Conservation (phyloP, 2,797 vertebrate genomes). For the Paratrypauchen microcephalus region DNA sequence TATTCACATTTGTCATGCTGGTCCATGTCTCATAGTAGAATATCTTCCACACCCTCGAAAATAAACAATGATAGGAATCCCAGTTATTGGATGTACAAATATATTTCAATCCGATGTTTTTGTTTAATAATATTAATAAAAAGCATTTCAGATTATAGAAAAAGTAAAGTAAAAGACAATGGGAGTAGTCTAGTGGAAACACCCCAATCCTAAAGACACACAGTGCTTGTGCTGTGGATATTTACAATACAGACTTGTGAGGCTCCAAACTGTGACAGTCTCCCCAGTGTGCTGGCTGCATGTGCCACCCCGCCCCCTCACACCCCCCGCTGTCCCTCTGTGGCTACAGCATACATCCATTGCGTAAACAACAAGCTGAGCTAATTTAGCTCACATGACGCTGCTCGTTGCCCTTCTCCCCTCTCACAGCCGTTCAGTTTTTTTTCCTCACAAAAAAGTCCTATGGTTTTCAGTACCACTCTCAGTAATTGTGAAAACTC, state of each 20-base stretch:
- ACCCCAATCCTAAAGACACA: slow-evolving; percentile 15
- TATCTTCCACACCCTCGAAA: neutral
- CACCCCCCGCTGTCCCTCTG: slow-evolving; percentile 51
- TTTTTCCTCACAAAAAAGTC: slow-evolving; percentile 25
- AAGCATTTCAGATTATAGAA: neutral
- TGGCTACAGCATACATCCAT: slow-evolving; percentile 58
- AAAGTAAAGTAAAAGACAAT: neutral
- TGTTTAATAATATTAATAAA: neutral
- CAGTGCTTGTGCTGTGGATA: slow-evolving; percentile 20
- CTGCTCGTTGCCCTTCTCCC: slow-evolving; percentile 16
- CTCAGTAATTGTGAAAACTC: slow-evolving; percentile 36
- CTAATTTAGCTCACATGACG: slow-evolving; percentile 72
- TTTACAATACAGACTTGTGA: slow-evolving; percentile 49
- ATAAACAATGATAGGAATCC: neutral
- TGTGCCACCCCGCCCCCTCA: slow-evolving; percentile 27
- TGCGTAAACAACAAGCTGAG: slow-evolving; percentile 70
- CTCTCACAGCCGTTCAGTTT: slow-evolving; percentile 23
- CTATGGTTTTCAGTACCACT: slow-evolving; percentile 33
- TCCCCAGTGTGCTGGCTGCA: slow-evolving; percentile 23
- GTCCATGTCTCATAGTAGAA: no score
- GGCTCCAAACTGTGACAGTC: slow-evolving; percentile 44
- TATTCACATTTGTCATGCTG: no score
- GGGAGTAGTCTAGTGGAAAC: neutral
- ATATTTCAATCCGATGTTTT: neutral
- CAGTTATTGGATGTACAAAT: neutral